Conservation (phyloP, 2,113 vertebrate species). For the Formicarius rufipectus region DNA sequence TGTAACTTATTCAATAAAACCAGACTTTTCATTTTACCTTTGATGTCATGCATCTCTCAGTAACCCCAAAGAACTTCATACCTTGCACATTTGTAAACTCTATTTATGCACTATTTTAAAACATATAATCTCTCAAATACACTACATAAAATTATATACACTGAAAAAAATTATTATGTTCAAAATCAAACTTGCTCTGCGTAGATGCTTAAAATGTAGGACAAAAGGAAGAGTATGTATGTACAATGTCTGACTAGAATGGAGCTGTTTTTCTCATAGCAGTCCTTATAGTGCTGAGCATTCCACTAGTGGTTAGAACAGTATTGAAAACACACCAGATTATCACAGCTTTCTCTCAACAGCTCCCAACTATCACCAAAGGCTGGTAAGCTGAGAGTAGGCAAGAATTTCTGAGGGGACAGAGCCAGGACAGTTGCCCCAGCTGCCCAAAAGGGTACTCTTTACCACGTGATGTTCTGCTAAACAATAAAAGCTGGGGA, state of each 20-base stretch:
- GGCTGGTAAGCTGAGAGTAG: background rate
- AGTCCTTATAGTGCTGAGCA: background rate
- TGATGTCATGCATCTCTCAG: background rate
- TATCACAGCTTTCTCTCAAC: background rate
- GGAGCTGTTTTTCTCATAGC: background rate
- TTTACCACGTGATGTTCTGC: background rate
- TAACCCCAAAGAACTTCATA: background rate
- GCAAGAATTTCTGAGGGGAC: background rate
- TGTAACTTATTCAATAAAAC: background rate
- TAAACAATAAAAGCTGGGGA: background rate
- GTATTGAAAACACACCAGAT: background rate
- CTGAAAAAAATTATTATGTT: background rate
- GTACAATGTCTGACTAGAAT: background rate
- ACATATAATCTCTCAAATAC: background rate
- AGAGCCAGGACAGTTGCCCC: background rate
- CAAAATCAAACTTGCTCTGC: background rate
- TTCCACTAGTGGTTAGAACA: background rate
- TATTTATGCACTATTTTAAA: background rate
- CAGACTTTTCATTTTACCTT: background rate
- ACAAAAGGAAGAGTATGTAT: background rate
- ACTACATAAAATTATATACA: background rate
- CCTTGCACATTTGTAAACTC: background rate
- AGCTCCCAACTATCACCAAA: background rate
- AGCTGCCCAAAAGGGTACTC: background rate
- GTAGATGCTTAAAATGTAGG: background rate